A percentile compares a stretch with the other conserved stretches of the same genome.
Evolutionary conservation across 2,888 invertebrate genomes (phyloP).

Genomic region (Eupithecia insigniata): DNA sequence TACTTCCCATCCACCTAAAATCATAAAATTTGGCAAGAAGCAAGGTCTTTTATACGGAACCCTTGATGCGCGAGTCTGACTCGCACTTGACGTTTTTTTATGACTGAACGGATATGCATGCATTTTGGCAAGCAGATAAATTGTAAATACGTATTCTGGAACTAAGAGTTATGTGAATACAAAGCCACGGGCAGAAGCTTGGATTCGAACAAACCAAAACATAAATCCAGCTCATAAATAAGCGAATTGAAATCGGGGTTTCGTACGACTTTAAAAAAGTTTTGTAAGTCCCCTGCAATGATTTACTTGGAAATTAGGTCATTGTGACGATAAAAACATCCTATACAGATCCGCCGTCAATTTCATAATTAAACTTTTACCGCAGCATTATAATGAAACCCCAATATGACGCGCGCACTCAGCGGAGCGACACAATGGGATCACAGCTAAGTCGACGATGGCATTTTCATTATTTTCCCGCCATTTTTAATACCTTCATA

Average conservation of each 20-base stretch:
- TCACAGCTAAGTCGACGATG: constrained; percentile 18
- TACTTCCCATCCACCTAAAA: too few relatives aligned
- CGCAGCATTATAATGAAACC: not conserved
- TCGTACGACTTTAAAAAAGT: not conserved
- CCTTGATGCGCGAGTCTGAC: too few relatives aligned
- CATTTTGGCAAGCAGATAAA: not conserved
- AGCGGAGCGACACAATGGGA: constrained; percentile 5
- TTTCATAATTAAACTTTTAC: constrained; percentile 3
- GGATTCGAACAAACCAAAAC: not conserved
- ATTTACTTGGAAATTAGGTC: not conserved
- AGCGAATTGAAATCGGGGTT: not conserved
- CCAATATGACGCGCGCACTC: not conserved
- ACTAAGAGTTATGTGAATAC: not conserved
- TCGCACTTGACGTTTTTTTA: not conserved
- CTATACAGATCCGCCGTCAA: not conserved
- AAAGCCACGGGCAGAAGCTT: not conserved
- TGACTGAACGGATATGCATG: not conserved
- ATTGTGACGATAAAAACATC: not conserved
- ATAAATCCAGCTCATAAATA: not conserved
- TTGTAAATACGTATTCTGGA: too few relatives aligned
- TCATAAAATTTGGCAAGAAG: too few relatives aligned
- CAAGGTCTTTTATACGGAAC: too few relatives aligned
- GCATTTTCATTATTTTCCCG: constrained; percentile 22
- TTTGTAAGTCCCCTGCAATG: not conserved
- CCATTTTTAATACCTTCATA: constrained; percentile 27